Conservation (phyloP, 2,888 invertebrate genomes). For the Pyrochroa serraticornis region DNA sequence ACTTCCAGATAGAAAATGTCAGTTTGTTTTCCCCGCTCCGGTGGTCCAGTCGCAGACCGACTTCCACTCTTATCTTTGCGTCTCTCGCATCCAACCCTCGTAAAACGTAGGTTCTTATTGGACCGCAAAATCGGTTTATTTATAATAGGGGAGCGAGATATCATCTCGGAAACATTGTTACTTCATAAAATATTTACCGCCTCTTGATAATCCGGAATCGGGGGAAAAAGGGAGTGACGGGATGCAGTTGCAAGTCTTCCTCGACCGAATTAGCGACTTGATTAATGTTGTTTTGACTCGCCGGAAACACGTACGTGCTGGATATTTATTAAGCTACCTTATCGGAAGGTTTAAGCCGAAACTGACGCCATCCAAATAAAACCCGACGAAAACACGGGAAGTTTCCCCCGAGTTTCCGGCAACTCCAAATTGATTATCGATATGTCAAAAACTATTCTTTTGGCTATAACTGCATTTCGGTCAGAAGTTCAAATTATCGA, state of each 20-base stretch:
- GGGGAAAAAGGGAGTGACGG: slow-evolving; percentile 7
- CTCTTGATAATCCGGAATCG: slow-evolving; percentile 30
- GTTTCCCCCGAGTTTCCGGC: too few relatives aligned
- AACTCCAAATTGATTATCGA: too few relatives aligned
- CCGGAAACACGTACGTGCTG: slow-evolving; percentile 3
- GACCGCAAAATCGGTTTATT: slow-evolving; percentile 31
- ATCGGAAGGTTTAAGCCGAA: slow-evolving; percentile 2
- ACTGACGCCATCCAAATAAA: too few relatives aligned
- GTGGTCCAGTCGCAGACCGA: slow-evolving; percentile 24
- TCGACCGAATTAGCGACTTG: slow-evolving; percentile 20
- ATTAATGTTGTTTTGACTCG: slow-evolving; percentile 22
- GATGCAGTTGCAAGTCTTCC: slow-evolving; percentile 16
- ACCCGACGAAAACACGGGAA: too few relatives aligned
- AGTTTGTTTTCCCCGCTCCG: slow-evolving; percentile 42
- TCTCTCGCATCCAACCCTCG: slow-evolving; percentile 27
- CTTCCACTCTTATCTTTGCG: slow-evolving; percentile 21
- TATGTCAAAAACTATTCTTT: too few relatives aligned
- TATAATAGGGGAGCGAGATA: slow-evolving; percentile 23
- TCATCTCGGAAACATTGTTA: slow-evolving; percentile 21
- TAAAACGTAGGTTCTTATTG: slow-evolving; percentile 30
- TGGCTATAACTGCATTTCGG: too few relatives aligned
- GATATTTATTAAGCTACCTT: slow-evolving; percentile 17
- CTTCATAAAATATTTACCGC: slow-evolving; percentile 32
- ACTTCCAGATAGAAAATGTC: slow-evolving; percentile 51
- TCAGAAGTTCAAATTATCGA: too few relatives aligned